Percentiles rank a stretch among this genome's conserved stretches.
These are phyloP conservation scores for Drosophila pegasa DNA, from an alignment of 2,888 invertebrate species.

Conservation along the genomic window DNA sequence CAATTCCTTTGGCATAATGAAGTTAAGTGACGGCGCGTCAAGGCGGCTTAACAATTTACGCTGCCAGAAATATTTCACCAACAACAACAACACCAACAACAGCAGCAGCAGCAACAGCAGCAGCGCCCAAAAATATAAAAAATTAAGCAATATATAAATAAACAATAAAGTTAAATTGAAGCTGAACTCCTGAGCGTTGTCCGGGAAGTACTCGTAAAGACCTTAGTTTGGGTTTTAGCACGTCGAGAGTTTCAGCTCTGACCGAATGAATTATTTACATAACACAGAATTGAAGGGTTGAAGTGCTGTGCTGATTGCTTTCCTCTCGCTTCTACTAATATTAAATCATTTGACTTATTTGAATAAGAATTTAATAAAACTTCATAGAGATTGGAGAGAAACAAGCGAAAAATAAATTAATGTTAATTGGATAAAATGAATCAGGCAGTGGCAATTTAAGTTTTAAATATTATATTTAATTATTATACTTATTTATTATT, in stretches of 20 bases:
- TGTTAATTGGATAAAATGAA: no score
- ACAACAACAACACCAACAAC: conserved; percentile 7
- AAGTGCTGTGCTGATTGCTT: neutral
- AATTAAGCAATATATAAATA: conserved; percentile 56
- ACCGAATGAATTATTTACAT: conserved; percentile 15
- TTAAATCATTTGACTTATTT: neutral
- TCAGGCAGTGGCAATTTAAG: no score
- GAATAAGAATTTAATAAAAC: neutral
- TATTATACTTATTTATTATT: no score
- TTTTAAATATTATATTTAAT: no score
- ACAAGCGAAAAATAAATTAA: no score
- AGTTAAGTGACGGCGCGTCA: conserved; percentile 74
- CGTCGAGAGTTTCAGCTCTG: conserved; percentile 12
- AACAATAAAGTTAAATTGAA: conserved; percentile 64
- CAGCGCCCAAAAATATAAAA: conserved; percentile 23
- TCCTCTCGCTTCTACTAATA: neutral
- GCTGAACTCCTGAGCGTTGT: conserved; percentile 5
- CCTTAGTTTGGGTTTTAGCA: conserved; percentile 19
- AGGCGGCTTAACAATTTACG: conserved; percentile 71
- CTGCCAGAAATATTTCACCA: conserved; percentile 36
- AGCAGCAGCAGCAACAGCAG: conserved; percentile 11
- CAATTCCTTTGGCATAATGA: conserved; percentile 57
- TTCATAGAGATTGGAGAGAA: no score
- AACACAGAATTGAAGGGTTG: conserved; percentile 7
- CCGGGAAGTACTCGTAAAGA: conserved; percentile 22